Conservation (phyloP, 2,113 vertebrate species). For the Hemibagrus wyckioides region DNA sequence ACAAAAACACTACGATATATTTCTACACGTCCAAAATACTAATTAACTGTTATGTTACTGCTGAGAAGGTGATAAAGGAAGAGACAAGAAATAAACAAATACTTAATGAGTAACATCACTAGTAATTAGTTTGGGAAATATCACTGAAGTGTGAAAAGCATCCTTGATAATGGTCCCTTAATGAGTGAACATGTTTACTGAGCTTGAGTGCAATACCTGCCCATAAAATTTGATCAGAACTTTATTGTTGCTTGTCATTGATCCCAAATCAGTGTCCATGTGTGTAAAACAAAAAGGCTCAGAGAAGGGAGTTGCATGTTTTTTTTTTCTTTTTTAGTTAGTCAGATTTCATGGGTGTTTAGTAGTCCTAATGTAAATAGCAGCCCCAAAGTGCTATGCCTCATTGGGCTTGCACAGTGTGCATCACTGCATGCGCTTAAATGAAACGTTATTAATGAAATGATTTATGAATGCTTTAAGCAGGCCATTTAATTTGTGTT, state of each 20-base stretch:
- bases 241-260: not conserved
- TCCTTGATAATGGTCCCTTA: not conserved
- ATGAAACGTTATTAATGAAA: slow-evolving; percentile 41
- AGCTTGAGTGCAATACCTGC: not conserved
- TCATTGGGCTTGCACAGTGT: slow-evolving; percentile 19
- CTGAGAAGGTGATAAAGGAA: not conserved
- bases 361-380: slow-evolving; percentile 23
- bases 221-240: not conserved
- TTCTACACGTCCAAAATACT: slow-evolving; percentile 15
- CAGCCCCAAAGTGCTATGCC: slow-evolving; percentile 2
- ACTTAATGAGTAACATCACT: slow-evolving; percentile 21
- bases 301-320: not conserved
- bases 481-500: slow-evolving; percentile 24
- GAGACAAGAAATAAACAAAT: slow-evolving; percentile 34
- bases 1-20: slow-evolving; percentile 19
- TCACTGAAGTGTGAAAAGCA: not conserved
- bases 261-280: not conserved
- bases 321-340: not conserved
- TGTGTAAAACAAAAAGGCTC: not conserved
- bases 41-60: slow-evolving; percentile 52
- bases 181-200: not conserved
- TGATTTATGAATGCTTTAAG: slow-evolving; percentile 38
- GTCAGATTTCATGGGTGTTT: not conserved
- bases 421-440: not conserved
- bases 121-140: slow-evolving; percentile 9